These are phyloP conservation scores for Rhagologus leucostigma DNA, from an alignment of 2,113 vertebrate genomes.

Conservation along the genomic window DNA sequence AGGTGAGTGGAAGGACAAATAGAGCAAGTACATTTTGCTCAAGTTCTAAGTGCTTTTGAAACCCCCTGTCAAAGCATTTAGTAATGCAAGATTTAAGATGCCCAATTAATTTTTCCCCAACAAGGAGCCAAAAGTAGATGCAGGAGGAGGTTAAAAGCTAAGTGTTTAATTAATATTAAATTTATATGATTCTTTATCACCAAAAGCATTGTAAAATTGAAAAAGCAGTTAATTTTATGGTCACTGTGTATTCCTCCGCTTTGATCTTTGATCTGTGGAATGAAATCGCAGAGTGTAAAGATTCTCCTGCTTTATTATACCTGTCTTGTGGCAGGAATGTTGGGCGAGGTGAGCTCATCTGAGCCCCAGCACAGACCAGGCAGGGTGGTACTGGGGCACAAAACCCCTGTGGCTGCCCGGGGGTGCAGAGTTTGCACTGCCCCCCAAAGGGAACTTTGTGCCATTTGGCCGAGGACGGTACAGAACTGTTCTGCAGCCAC, in stretches of 20 bases:
- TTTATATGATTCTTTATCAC: conserved; percentile 81
- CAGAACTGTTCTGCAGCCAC: background rate
- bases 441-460: background rate
- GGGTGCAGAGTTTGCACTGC: background rate
- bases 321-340: conserved; percentile 25
- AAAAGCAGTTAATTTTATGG: conserved; percentile 82
- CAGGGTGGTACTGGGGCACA: accelerated
- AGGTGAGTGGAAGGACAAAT: conserved; percentile 67
- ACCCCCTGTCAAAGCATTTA: conserved; percentile 73
- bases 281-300: conserved; percentile 67
- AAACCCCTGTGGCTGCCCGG: accelerated
- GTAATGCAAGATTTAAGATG: conserved; percentile 78
- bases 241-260: conserved; percentile 74
- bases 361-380: background rate
- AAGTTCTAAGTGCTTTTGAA: conserved; percentile 73
- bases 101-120: conserved; percentile 78
- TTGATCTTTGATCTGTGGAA: conserved; percentile 78
- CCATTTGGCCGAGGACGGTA: background rate
- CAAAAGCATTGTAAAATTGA: conserved; percentile 80
- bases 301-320: conserved; percentile 59
- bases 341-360: background rate
- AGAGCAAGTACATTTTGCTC: conserved; percentile 50
- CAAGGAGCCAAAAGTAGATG: conserved; percentile 79
- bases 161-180: conserved; percentile 86
- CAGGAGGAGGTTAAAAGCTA: conserved; percentile 80